Percentiles rank a stretch among this genome's conserved stretches.
Conservation (phyloP, 1,140 invertebrate genomes). For the Oreohelix idahoensis region DNA sequence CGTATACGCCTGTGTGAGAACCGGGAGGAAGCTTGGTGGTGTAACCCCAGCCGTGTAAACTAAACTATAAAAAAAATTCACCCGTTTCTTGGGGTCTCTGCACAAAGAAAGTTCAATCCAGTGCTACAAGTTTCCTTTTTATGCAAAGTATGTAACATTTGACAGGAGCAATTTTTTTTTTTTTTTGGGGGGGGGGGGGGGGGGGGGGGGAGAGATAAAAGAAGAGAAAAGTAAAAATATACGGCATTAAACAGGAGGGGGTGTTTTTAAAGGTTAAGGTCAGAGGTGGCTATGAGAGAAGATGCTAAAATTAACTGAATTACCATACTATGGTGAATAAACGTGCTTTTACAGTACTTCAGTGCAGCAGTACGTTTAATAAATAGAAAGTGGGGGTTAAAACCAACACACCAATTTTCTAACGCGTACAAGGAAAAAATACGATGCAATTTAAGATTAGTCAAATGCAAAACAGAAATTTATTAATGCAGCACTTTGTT, state of each 20-base stretch:
- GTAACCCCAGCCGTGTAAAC: no score
- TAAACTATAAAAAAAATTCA: background rate
- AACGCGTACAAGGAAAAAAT: no score
- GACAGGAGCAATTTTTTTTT: background rate
- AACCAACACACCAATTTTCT: no score
- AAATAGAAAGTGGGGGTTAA: no score
- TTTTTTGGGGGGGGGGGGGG: no score
- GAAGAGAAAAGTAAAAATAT: background rate
- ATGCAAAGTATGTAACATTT: background rate
- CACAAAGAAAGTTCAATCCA: background rate
- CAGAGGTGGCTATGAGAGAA: background rate
- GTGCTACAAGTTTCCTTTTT: constrained; percentile 14
- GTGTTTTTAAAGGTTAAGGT: background rate
- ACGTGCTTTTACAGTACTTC: background rate
- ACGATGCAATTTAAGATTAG: no score
- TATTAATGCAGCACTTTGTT: no score
- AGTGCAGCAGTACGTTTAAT: no score
- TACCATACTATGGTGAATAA: background rate
- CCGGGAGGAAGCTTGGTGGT: background rate
- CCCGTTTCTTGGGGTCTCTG: background rate
- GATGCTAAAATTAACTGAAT: background rate
- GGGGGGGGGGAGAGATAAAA: no score
- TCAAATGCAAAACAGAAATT: no score
- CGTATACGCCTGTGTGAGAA: background rate
- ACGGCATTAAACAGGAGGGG: background rate